Percentiles rank a stretch among this genome's conserved stretches.
phyloP scores from a whole-genome alignment of 2,888 invertebrate genomes.

The Loripinus fragilis region DNA sequence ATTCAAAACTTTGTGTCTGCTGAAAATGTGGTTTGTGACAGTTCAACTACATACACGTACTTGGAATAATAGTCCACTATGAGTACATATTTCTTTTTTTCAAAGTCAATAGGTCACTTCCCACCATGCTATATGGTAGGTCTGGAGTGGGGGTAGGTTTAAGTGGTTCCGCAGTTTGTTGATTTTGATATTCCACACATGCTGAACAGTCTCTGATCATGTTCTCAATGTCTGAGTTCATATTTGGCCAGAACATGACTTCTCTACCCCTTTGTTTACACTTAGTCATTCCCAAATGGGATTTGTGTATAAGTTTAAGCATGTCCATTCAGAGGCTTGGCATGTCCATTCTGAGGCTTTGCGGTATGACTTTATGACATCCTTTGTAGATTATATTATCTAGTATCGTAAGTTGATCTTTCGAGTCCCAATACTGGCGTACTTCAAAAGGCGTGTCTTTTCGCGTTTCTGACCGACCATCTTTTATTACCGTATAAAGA shows the following conservation, averaged over 20 bases:
- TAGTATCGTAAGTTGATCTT: no score
- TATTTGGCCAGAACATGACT: constrained; percentile 50
- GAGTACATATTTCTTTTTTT: constrained; percentile 47
- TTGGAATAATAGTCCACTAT: constrained; percentile 40
- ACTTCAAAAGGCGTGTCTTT: constrained; percentile 39
- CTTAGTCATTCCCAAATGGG: constrained; percentile 57
- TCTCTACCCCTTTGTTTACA: constrained; percentile 52
- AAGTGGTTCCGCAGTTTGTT: no score
- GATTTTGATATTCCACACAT: no score
- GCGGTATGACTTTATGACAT: constrained; percentile 38
- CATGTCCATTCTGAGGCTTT: no score
- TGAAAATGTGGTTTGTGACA: constrained; percentile 38
- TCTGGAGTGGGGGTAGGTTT: no score
- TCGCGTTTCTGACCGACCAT: constrained; percentile 48
- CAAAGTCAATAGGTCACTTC: constrained; percentile 55
- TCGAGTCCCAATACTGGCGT: no score
- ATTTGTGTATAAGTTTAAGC: constrained; percentile 40
- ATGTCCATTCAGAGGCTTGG: constrained; percentile 41
- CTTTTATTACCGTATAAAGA: no score
- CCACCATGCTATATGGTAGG: constrained; percentile 48
- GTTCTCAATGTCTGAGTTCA: no score
- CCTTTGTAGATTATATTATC: constrained; percentile 55
- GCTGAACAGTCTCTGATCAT: no score
- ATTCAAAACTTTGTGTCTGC: no score
- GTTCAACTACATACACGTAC: no score